phyloP scores from a whole-genome alignment of 2,888 invertebrate species.

The Phaedon cochleariae region DNA sequence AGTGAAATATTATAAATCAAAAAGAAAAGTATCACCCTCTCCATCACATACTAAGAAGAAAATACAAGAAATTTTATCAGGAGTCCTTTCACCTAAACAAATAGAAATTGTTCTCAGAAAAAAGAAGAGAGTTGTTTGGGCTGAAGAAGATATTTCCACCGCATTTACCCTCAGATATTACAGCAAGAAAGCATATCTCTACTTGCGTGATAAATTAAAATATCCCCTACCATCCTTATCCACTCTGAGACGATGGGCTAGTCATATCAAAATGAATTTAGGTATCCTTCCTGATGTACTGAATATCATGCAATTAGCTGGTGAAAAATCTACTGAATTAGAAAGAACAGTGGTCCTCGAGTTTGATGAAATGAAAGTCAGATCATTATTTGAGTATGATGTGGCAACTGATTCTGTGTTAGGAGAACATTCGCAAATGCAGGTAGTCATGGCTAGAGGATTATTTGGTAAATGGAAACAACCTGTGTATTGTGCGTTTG shows the following conservation, averaged over 20 bases:
- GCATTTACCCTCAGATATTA: constrained; percentile 39
- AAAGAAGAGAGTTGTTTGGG: too few relatives aligned
- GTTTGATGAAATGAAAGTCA: constrained; percentile 43
- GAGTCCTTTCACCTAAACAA: too few relatives aligned
- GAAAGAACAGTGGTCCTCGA: constrained; percentile 34
- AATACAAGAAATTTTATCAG: too few relatives aligned
- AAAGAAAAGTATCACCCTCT: too few relatives aligned
- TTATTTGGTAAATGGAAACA: constrained; percentile 38
- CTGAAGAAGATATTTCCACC: too few relatives aligned
- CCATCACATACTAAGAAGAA: too few relatives aligned
- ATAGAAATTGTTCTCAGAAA: too few relatives aligned
- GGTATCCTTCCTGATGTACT: constrained; percentile 33
- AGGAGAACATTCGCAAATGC: constrained; percentile 43
- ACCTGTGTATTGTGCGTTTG: constrained; percentile 20
- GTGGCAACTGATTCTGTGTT: constrained; percentile 36
- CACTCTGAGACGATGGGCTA: constrained; percentile 41
- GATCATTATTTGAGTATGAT: constrained; percentile 37
- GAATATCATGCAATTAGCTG: constrained; percentile 34
- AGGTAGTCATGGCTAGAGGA: constrained; percentile 31
- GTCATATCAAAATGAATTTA: constrained; percentile 34
- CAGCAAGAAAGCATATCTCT: constrained; percentile 34
- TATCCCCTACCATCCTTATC: constrained; percentile 40
- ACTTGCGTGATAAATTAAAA: constrained; percentile 31
- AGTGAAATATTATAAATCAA: too few relatives aligned
- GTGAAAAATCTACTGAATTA: constrained; percentile 20